These are phyloP conservation scores for Amphibalanus amphitrite DNA, from an alignment of 1,140 invertebrate species.

Conservation along the genomic window DNA sequence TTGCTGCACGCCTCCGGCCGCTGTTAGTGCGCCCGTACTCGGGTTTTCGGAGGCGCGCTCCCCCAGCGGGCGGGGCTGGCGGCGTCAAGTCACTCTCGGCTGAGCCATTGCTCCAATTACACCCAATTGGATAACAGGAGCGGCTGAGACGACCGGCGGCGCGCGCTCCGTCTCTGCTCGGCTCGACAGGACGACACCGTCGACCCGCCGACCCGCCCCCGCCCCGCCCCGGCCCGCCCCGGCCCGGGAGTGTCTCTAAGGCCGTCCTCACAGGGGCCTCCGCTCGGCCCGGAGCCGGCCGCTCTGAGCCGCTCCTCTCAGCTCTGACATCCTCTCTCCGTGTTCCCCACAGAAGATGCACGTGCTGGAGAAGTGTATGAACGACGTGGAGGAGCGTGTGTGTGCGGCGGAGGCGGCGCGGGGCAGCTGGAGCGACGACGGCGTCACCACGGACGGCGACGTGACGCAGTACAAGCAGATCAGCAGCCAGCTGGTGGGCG, in stretches of 20 bases:
- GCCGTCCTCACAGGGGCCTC: no score
- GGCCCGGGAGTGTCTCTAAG: no score
- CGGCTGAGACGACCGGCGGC: neutral
- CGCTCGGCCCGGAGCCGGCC: no score
- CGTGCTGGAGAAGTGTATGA: slow-evolving; percentile 2
- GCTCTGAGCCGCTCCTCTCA: no score
- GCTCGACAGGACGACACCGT: no score
- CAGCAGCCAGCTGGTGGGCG: slow-evolving; percentile 25
- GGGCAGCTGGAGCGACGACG: neutral
- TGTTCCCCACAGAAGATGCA: neutral
- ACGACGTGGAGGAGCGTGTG: slow-evolving; percentile 1
- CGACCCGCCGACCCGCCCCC: no score
- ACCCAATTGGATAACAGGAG: neutral
- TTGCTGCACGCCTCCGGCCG: no score
- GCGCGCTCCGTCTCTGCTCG: neutral
- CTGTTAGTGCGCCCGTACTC: no score
- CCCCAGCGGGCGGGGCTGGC: no score
- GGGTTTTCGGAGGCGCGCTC: no score
- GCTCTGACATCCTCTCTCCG: neutral
- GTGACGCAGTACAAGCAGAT: neutral
- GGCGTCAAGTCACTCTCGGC: neutral
- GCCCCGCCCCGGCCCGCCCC: no score
- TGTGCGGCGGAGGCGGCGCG: neutral
- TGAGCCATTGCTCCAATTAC: neutral
- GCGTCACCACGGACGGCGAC: neutral